These are phyloP conservation scores for Cyanistes caeruleus DNA, from an alignment of 2,113 vertebrate genomes.

Conservation along the genomic window DNA sequence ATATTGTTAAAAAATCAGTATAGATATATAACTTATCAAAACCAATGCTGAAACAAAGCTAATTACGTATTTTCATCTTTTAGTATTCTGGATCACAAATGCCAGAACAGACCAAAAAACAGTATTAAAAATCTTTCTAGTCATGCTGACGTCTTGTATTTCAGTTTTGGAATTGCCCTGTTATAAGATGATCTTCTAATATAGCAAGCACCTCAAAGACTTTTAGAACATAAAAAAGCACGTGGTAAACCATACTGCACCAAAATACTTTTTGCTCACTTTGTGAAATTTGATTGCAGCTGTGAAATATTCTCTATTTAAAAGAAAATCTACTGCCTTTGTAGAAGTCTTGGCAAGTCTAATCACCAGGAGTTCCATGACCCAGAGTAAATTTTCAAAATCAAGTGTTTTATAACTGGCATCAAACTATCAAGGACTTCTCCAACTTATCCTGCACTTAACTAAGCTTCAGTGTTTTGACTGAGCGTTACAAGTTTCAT, in stretches of 20 bases:
- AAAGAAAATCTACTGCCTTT: conserved; percentile 10
- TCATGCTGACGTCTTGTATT: neutral
- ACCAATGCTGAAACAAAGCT: conserved; percentile 13
- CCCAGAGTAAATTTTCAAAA: neutral
- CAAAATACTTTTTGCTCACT: conserved; percentile 16
- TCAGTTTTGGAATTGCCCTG: neutral
- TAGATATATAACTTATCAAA: conserved; percentile 2
- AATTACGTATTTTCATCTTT: neutral
- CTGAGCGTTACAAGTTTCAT: neutral
- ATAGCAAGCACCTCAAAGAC: neutral
- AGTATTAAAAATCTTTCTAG: neutral
- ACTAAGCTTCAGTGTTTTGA: neutral
- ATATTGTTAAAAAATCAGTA: neutral
- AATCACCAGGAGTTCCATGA: neutral
- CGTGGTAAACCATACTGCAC: neutral
- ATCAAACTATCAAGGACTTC: neutral
- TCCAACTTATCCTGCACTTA: neutral
- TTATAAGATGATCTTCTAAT: neutral
- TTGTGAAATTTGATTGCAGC: conserved; percentile 10
- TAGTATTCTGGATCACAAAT: neutral
- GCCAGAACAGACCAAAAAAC: neutral
- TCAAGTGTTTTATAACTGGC: neutral
- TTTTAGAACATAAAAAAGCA: neutral
- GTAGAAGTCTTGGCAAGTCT: neutral
- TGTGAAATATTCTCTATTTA: conserved; percentile 28